Evolutionary conservation across 1,140 invertebrate species (phyloP), one percentile per base, ranked within the genome.

Genomic region (Drosophila tani): DNA sequence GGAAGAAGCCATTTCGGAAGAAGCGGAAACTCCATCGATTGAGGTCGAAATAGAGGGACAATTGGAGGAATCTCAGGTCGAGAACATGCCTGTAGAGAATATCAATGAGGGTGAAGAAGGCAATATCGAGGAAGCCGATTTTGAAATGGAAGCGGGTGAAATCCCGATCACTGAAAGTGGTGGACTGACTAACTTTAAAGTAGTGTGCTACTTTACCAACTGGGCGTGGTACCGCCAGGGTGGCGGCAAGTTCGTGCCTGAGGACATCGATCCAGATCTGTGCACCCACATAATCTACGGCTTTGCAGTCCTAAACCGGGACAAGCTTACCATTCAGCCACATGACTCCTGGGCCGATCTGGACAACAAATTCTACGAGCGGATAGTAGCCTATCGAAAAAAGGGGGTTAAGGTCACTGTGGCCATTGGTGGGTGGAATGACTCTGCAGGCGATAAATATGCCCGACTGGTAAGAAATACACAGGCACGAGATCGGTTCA

Each of bases 261-360:
- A 96, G 80, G 94, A 98, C 79, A 97, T 98, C 24, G 96, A 98
- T 84, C 93, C 96, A 2, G 95, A 96, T 9, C 94, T 98, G 0
- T 99, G 98, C 81, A 98, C 97, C 0, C 98, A 99, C 82, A 96
- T 99, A 60, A 95, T 98, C 4, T 98, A 98, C 82, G 97, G 97
- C 2, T 99, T 98, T 91, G 97, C 97, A 1, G 97, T 97, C 2
- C 92, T 98, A 14, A 96, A 97, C 86, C 95, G 95, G 14, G 95
- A 96, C 1, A 95, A 95, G 11, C 92, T 98, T 0, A 95, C 95
- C 0, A 96, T 98, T 41, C 97, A 97, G 87, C 95, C 97, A 1
- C 97, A 98, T 82, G 97, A 98, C 91, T 96, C 96, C 6, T 98
- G 97, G 97, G 95, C 97, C 1, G 97, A 98, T 92, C 94, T 96